Percentiles rank a stretch among this genome's conserved stretches.
These are phyloP conservation scores for Cyrtodaria siliqua DNA, from an alignment of 2,888 invertebrate genomes.

Conservation along the genomic window DNA sequence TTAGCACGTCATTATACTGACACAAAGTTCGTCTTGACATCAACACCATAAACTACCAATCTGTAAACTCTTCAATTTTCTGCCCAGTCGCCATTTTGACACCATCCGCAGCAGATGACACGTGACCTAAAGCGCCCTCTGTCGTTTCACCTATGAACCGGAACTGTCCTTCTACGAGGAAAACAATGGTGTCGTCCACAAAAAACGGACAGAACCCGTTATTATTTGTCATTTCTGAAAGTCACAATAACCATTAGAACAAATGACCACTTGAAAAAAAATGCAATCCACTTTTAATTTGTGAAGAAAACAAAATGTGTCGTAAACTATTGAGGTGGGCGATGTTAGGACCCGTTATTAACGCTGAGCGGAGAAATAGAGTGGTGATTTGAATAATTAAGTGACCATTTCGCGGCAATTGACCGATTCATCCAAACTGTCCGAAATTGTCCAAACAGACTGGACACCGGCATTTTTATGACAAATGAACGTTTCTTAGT, in stretches of 20 bases:
- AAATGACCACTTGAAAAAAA: slow-evolving; percentile 56
- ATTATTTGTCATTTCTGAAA: slow-evolving; percentile 57
- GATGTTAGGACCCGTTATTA: slow-evolving; percentile 12
- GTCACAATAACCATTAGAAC: slow-evolving; percentile 51
- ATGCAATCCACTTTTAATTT: slow-evolving; percentile 43
- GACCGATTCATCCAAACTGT: too few relatives aligned
- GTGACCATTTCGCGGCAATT: slow-evolving; percentile 10
- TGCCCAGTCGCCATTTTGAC: slow-evolving; percentile 44
- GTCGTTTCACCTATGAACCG: slow-evolving; percentile 56
- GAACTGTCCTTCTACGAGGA: slow-evolving; percentile 21
- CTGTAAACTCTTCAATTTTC: slow-evolving; percentile 30
- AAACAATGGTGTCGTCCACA: slow-evolving; percentile 48
- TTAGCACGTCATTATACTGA: too few relatives aligned
- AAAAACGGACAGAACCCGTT: slow-evolving; percentile 59
- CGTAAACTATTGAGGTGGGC: slow-evolving; percentile 26
- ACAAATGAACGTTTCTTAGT: background rate
- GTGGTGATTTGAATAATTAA: slow-evolving; percentile 13
- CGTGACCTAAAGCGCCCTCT: slow-evolving; percentile 62
- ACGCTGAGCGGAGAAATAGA: background rate
- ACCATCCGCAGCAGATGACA: slow-evolving; percentile 60
- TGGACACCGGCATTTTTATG: slow-evolving; percentile 1
- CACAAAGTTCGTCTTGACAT: slow-evolving; percentile 5
- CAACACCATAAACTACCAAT: background rate
- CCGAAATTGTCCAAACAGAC: background rate
- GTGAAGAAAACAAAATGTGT: slow-evolving; percentile 30